These are phyloP conservation scores for Cydia fagiglandana DNA, from an alignment of 1,140 invertebrate species.

Conservation along the genomic window DNA sequence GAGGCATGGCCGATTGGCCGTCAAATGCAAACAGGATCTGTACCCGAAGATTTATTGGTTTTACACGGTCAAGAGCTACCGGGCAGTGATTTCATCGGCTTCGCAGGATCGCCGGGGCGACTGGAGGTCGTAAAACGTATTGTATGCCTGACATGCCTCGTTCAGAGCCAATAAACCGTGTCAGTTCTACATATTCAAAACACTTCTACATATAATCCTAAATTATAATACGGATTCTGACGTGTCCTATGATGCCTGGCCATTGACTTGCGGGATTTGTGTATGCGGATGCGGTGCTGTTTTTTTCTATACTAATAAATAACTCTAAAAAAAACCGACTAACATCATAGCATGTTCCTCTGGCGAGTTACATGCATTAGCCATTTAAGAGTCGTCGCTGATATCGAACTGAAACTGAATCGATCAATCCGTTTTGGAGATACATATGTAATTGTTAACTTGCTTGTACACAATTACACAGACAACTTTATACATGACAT, in stretches of 20 bases:
- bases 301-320: too few species aligned
- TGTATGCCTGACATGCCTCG: not conserved
- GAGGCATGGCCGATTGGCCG: slow-evolving; percentile 16
- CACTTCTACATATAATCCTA: not conserved
- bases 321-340: too few species aligned
- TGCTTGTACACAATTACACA: too few species aligned
- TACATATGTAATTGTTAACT: too few species aligned
- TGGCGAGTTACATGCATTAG: too few species aligned
- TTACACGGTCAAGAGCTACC: slow-evolving; percentile 13
- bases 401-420: too few species aligned
- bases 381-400: too few species aligned
- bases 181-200: not conserved
- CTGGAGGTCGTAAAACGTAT: slow-evolving; percentile 8
- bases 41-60: slow-evolving; percentile 19
- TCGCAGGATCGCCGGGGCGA: not conserved
- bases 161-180: slow-evolving; percentile 4
- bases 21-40: slow-evolving; percentile 26
- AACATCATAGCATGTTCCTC: too few species aligned
- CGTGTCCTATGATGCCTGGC: not conserved
- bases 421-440: too few species aligned
- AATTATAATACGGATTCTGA: not conserved
- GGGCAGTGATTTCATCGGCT: slow-evolving; percentile 36
- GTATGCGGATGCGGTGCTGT: not conserved
- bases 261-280: not conserved
- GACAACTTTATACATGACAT: too few species aligned